These are phyloP conservation scores for Channa maculata DNA, from an alignment of 2,113 vertebrate genomes.

Conservation along the genomic window DNA sequence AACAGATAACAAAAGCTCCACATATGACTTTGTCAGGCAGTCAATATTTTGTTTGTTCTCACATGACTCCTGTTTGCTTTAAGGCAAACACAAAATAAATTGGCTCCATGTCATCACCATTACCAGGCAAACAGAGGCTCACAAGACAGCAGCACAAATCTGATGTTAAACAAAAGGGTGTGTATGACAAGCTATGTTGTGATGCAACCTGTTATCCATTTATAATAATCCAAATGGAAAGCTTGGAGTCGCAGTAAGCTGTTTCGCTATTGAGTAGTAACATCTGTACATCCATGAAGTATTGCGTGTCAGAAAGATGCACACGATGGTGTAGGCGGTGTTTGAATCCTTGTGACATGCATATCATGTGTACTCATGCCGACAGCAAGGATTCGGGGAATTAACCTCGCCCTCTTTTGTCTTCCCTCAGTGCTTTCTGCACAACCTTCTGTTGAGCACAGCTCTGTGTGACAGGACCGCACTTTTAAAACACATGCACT, in stretches of 20 bases:
- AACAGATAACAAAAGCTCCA: slow-evolving; percentile 41
- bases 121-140: slow-evolving; percentile 64
- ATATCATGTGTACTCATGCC: slow-evolving; percentile 51
- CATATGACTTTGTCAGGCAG: slow-evolving; percentile 52
- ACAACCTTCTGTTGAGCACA: slow-evolving; percentile 29
- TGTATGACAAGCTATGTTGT: slow-evolving; percentile 63
- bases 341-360: slow-evolving; percentile 54
- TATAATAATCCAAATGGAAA: slow-evolving; percentile 66
- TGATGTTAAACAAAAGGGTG: slow-evolving; percentile 72
- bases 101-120: slow-evolving; percentile 70
- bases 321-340: slow-evolving; percentile 37
- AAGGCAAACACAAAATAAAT: slow-evolving; percentile 72
- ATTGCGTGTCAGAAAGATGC: slow-evolving; percentile 52
- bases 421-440: background rate
- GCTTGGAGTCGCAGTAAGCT: slow-evolving; percentile 33
- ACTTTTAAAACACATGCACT: slow-evolving; percentile 6
- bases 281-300: slow-evolving; percentile 65
- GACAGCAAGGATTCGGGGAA: slow-evolving; percentile 43
- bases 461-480: slow-evolving; percentile 25
- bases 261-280: slow-evolving; percentile 52
- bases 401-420: slow-evolving; percentile 46
- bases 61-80: slow-evolving; percentile 64
- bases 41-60: slow-evolving; percentile 66
- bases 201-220: slow-evolving; percentile 75
- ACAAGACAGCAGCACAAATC: slow-evolving; percentile 63